Conservation (phyloP, 2,888 invertebrate genomes). For the Macrophya alboannulata region DNA sequence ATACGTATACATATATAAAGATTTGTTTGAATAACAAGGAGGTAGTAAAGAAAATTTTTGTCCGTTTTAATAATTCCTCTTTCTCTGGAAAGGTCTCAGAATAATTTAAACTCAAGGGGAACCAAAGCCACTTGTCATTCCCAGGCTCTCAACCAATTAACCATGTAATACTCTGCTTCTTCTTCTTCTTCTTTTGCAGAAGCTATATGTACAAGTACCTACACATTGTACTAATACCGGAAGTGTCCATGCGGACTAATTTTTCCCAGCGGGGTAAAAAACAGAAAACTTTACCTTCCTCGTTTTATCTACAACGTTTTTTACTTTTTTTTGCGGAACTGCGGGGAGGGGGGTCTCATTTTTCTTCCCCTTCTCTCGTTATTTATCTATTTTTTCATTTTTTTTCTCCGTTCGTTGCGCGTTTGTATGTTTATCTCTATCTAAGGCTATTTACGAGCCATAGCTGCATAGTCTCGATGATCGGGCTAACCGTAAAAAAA, state of each 20-base stretch:
- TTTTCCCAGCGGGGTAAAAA: background rate
- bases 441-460: background rate
- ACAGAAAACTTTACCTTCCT: background rate
- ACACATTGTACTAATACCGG: background rate
- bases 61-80: background rate
- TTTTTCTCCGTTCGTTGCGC: background rate
- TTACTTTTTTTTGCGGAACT: too few relatives aligned
- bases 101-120: background rate
- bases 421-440: background rate
- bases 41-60: background rate
- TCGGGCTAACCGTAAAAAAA: background rate
- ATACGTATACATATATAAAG: background rate
- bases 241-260: background rate
- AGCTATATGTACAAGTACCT: background rate
- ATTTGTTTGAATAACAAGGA: background rate
- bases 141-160: slow-evolving; percentile 20
- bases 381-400: background rate
- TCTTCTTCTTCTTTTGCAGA: background rate
- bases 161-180: slow-evolving; percentile 21
- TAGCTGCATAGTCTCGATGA: background rate
- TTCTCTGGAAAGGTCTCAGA: background rate
- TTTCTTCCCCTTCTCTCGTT: too few relatives aligned
- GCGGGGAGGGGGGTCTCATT: too few relatives aligned
- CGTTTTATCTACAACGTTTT: background rate
- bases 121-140: slow-evolving; percentile 10